Evolutionary conservation across 2,888 invertebrate species (phyloP).

Genomic region (Xestobium rufovillosum): DNA sequence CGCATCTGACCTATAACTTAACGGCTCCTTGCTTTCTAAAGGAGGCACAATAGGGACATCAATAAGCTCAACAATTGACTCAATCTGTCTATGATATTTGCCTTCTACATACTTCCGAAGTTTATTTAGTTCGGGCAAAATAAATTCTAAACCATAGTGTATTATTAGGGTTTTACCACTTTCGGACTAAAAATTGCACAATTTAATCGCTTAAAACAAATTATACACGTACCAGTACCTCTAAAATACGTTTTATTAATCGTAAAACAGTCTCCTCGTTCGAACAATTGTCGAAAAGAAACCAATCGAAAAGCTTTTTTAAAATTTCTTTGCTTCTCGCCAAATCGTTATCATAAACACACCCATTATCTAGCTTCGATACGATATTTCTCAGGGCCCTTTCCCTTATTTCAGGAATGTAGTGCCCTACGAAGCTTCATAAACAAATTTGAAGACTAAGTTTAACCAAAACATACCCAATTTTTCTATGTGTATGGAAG

Average conservation of each 20-base stretch:
- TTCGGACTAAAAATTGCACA: conserved; percentile 44
- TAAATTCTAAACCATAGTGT: conserved; percentile 44
- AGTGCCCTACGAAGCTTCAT: conserved; percentile 33
- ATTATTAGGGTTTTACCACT: conserved; percentile 46
- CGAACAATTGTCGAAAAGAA: conserved; percentile 47
- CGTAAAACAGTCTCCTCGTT: conserved; percentile 52
- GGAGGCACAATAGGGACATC: conserved; percentile 40
- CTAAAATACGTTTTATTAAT: conserved; percentile 49
- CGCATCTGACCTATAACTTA: conserved; percentile 34
- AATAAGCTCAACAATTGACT: conserved; percentile 45
- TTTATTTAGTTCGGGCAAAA: conserved; percentile 43
- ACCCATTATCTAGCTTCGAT: conserved; percentile 57
- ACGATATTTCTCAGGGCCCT: conserved; percentile 39
- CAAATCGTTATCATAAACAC: conserved; percentile 54
- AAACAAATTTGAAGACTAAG: conserved; percentile 15
- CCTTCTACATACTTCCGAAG: conserved; percentile 42
- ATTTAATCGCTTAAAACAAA: conserved; percentile 3
- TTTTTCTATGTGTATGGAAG: conserved; percentile 36
- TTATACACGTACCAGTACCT: conserved; percentile 41
- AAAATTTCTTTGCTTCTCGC: conserved; percentile 52
- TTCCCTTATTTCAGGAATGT: conserved; percentile 41
- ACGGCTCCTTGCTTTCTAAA: conserved; percentile 42
- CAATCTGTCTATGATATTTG: conserved; percentile 40
- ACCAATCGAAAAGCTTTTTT: conserved; percentile 55
- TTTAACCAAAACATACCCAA: conserved; percentile 29